Evolutionary conservation across 2,113 vertebrate genomes (phyloP).

Genomic region (Carassius auratus): DNA sequence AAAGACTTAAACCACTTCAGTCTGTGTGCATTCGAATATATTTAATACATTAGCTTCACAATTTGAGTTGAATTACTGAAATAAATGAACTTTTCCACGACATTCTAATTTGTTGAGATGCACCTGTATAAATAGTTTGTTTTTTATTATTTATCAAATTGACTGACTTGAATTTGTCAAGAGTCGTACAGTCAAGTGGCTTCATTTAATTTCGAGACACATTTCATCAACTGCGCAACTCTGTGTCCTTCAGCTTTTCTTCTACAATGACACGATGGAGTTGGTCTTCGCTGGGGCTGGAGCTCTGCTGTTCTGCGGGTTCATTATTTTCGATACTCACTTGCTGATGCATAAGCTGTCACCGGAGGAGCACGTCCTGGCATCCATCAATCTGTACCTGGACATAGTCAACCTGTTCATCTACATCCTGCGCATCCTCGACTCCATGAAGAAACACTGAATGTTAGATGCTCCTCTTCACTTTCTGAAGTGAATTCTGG

Average conservation of each 20-base stretch:
- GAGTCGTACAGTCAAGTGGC: not conserved
- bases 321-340: slow-evolving; percentile 94
- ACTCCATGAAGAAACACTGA: slow-evolving; percentile 90
- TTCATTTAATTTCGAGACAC: not conserved
- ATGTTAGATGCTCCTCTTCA: not conserved
- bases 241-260: slow-evolving; percentile 81
- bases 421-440: slow-evolving; percentile 85
- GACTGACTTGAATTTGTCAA: not conserved
- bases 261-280: slow-evolving; percentile 83
- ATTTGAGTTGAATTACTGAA: no score
- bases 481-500: slow-evolving; percentile 3
- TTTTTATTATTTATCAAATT: not conserved
- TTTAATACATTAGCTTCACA: no score
- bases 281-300: slow-evolving; percentile 82
- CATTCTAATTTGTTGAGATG: no score
- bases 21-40: no score
- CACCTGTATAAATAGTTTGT: no score
- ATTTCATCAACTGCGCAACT: not conserved
- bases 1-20: no score
- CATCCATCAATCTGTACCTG: slow-evolving; percentile 93
- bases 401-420: slow-evolving; percentile 95
- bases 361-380: slow-evolving; percentile 92
- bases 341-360: slow-evolving; percentile 93
- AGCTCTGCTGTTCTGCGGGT: slow-evolving; percentile 93
- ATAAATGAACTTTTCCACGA: no score